These are phyloP conservation scores for Buphagus erythrorhynchus DNA, from an alignment of 2,797 vertebrate genomes.

Conservation along the genomic window DNA sequence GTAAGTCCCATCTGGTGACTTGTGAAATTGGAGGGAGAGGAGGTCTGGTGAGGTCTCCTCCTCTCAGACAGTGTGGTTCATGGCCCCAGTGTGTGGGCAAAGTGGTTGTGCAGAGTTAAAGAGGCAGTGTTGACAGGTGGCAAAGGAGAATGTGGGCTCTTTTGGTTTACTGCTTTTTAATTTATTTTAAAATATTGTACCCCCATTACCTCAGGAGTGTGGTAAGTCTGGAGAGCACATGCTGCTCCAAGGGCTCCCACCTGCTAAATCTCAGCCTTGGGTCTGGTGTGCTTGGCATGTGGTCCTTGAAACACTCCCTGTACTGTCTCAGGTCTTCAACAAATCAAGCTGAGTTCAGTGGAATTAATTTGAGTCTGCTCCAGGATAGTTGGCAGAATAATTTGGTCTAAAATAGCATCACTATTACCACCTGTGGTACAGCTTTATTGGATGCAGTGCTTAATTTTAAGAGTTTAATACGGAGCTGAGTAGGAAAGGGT, in stretches of 20 bases:
- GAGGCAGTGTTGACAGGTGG: background rate
- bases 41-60: background rate
- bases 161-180: background rate
- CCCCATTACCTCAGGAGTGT: fast-evolving
- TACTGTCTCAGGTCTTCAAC: background rate
- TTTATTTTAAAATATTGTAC: background rate
- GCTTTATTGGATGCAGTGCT: background rate
- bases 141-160: background rate
- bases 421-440: background rate
- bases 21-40: fast-evolving
- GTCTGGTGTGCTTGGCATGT: background rate
- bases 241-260: background rate
- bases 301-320: background rate
- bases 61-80: fast-evolving
- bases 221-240: background rate
- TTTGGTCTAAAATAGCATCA: conserved; percentile 17
- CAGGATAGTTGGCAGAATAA: conserved; percentile 28
- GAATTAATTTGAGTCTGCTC: conserved; percentile 29
- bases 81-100: background rate
- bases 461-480: background rate
- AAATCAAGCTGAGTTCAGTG: conserved; percentile 14
- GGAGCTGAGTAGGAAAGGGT: background rate
- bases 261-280: background rate
- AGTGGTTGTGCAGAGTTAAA: background rate
- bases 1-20: background rate